phyloP scores from a whole-genome alignment of 1,140 invertebrate species.

The Drosophila guanche region DNA sequence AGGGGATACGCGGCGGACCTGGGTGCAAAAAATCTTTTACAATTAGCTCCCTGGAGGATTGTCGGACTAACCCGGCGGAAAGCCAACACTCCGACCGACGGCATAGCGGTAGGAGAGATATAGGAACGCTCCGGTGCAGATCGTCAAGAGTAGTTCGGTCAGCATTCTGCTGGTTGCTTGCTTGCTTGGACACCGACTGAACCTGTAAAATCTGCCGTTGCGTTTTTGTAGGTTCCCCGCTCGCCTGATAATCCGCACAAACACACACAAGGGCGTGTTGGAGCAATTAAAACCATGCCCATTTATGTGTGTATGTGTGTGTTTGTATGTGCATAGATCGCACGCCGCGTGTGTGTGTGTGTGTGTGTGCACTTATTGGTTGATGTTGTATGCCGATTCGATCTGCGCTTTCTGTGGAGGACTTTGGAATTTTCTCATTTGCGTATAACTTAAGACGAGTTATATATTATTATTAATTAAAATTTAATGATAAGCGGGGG shows the following conservation, averaged over 20 bases:
- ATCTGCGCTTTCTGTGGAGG: no score
- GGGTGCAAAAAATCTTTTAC: constrained; percentile 14
- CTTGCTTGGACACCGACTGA: constrained; percentile 43
- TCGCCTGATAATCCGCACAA: constrained; percentile 32
- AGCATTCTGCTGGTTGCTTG: constrained; percentile 55
- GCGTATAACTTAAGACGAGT: no score
- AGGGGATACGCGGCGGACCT: constrained; percentile 76
- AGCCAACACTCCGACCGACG: constrained; percentile 49
- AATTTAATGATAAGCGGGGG: no score
- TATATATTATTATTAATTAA: no score
- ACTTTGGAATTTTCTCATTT: no score
- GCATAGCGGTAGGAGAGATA: constrained; percentile 67
- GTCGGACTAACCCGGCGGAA: constrained; percentile 69
- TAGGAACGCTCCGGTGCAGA: constrained; percentile 42
- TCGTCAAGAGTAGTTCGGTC: constrained; percentile 51
- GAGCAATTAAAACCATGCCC: constrained; percentile 27
- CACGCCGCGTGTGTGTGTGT: no score
- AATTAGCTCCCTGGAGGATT: constrained; percentile 1
- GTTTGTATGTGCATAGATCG: constrained; percentile 14
- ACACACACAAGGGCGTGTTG: constrained; percentile 24
- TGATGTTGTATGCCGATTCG: no score
- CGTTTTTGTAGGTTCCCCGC: constrained; percentile 38
- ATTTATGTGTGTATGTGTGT: constrained; percentile 34
- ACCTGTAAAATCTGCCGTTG: constrained; percentile 1
- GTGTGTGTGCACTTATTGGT: no score